Conservation (phyloP, 2,797 vertebrate genomes). For the Typhlichthys eigenmanni region DNA sequence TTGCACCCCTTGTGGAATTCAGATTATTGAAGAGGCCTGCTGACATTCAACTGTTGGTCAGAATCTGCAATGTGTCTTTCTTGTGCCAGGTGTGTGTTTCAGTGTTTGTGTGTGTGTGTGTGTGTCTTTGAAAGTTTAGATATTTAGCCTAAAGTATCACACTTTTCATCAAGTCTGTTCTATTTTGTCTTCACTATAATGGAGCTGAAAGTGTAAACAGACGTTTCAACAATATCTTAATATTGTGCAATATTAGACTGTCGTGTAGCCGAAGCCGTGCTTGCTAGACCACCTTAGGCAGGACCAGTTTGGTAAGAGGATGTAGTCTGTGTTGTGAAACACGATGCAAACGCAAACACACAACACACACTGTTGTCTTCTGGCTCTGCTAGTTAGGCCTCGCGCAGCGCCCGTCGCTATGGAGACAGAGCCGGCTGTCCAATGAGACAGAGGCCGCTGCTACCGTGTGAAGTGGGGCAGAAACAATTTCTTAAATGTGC, state of each 20-base stretch:
- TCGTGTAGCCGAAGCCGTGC: conserved; percentile 18
- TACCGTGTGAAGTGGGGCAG: conserved; percentile 79
- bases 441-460: conserved; percentile 58
- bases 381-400: conserved; percentile 60
- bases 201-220: conserved; percentile 8
- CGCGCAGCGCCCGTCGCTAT: conserved; percentile 61
- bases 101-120: conserved; percentile 19
- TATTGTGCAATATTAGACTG: conserved; percentile 11
- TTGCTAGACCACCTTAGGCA: conserved; percentile 34
- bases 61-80: not conserved
- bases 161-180: not conserved
- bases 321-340: conserved; percentile 51
- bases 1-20: conserved; percentile 67
- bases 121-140: not conserved
- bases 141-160: not conserved
- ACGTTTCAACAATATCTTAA: conserved; percentile 2
- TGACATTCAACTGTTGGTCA: conserved; percentile 49
- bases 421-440: conserved; percentile 59
- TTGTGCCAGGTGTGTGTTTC: conserved; percentile 1
- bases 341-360: conserved; percentile 45
- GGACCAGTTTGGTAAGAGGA: conserved; percentile 50
- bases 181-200: no score
- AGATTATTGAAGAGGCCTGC: conserved; percentile 61
- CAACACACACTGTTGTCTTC: conserved; percentile 39
- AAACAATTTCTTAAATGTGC: conserved; percentile 83